Percentiles rank a stretch among this genome's conserved stretches.
Evolutionary conservation across 1,140 invertebrate species (phyloP).

Genomic region (Aphidius gifuensis): DNA sequence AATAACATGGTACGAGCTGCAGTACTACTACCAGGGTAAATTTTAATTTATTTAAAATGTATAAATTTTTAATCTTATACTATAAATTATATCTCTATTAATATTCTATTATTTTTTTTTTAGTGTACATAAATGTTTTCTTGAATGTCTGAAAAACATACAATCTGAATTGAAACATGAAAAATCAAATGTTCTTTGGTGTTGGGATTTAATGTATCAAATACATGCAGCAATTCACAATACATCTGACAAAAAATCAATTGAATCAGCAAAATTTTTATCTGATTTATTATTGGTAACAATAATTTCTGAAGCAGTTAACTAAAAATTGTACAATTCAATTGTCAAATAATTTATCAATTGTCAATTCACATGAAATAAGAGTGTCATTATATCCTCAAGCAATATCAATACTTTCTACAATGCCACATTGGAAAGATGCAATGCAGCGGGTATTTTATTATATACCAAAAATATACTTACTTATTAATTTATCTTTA

Average conservation of each 20-base stretch:
- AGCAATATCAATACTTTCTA: constrained; percentile 33
- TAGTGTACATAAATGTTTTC: constrained; percentile 54
- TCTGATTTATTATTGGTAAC: constrained; percentile 61
- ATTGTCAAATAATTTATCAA: constrained; percentile 28
- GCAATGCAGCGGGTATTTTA: constrained; percentile 36
- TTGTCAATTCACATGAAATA: constrained; percentile 31
- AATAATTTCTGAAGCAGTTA: constrained; percentile 57
- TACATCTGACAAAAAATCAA: constrained; percentile 35
- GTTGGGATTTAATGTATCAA: constrained; percentile 57
- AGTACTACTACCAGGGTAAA: constrained; percentile 38
- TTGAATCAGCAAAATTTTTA: constrained; percentile 45
- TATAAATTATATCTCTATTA: constrained; percentile 9
- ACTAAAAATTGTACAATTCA: constrained; percentile 45
- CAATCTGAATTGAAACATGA: constrained; percentile 32
- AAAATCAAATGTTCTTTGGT: constrained; percentile 49
- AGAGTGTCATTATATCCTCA: constrained; percentile 47
- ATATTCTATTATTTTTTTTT: constrained; percentile 22
- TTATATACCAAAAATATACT: no score
- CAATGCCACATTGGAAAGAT: constrained; percentile 34
- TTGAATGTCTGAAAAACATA: constrained; percentile 49
- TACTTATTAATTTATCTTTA: no score
- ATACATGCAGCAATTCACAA: constrained; percentile 54
- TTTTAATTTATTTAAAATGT: no score
- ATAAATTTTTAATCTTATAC: background rate
- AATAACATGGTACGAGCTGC: constrained; percentile 64